These are phyloP conservation scores for Steatornis caripensis DNA, from an alignment of 2,113 vertebrate genomes.

Conservation along the genomic window DNA sequence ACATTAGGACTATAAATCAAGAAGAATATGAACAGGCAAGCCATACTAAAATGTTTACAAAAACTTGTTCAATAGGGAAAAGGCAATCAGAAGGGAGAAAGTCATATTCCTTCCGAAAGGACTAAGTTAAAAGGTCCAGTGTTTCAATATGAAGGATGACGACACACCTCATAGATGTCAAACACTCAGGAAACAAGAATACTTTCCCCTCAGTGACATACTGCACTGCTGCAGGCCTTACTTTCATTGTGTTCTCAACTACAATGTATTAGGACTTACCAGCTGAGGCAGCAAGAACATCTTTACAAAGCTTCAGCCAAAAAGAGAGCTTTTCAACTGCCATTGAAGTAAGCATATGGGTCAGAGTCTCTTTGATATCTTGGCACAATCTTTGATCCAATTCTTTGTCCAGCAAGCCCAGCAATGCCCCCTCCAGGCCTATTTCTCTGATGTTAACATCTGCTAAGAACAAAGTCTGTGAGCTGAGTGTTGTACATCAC, in stretches of 20 bases:
- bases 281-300: conserved; percentile 87
- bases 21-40: background rate
- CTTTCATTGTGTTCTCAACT: background rate
- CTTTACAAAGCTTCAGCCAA: conserved; percentile 94
- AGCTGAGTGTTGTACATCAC: conserved; percentile 13
- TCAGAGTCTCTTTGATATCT: conserved; percentile 88
- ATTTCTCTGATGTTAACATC: conserved; percentile 89
- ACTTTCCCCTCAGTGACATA: background rate
- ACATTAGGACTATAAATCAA: background rate
- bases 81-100: background rate
- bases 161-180: background rate
- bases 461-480: conserved; percentile 65
- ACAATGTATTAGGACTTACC: conserved; percentile 68
- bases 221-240: background rate
- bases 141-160: background rate
- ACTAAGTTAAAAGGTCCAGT: background rate
- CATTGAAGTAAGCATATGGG: conserved; percentile 85
- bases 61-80: background rate
- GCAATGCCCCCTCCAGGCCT: conserved; percentile 89
- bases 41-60: background rate
- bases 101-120: background rate
- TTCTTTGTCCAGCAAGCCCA: conserved; percentile 87
- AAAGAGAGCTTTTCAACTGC: conserved; percentile 83
- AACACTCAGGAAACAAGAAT: background rate
- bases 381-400: conserved; percentile 79